Base-by-base conservation (phyloP, 64 coral and sea anemone species). In the Orbicella faveolata region DNA sequence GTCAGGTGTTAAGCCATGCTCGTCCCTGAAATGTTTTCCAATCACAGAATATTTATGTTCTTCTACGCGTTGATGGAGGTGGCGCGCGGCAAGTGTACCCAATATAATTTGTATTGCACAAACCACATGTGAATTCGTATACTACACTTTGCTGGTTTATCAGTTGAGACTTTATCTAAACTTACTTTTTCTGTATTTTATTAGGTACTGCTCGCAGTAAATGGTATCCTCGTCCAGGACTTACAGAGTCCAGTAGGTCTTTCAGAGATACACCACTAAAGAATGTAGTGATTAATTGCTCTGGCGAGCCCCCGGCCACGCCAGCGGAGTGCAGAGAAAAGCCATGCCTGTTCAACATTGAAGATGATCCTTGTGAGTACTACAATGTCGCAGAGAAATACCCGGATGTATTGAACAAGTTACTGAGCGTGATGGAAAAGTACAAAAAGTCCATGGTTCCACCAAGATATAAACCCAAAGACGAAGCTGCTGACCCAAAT, bases 401-500 rank as follows among this genome's bases (percentile, higher is more conserved):
- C 18, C 74, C 76, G 34, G 75, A 89, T 35, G 63, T 89, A 37
- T 18, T 89, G 26, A 30, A 65, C 23, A 79, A 79, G 14, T 76
- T 89, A 75, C 62, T 89, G 75, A 13, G 9, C 1, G 75, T 44
- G 75, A 30, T 79, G 1, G 75, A 89, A 61, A 54, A 79, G 17
- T 89, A 89, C 76, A 89, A 79, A 76, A 41, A 79, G 23, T 59
- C 34, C 34, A 89, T 89, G 87, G 75, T 89, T 18, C 87, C 87
- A 3, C 33, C 65, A 36, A 55, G 87, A 44, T 79, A 89, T 48
- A 89, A 61, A 17, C 74, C 74, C 19, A 61, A 6, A 41, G 87
- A 89, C 52, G 51, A 36, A 8, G 21, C 16, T 23, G 87, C 87
- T 44, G 33, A 66, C 57, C 87, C 87, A 14, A 68, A 41, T 15